Evolutionary conservation across 2,797 vertebrate genomes (phyloP).

Genomic region (Pseudomugil tenellus): DNA sequence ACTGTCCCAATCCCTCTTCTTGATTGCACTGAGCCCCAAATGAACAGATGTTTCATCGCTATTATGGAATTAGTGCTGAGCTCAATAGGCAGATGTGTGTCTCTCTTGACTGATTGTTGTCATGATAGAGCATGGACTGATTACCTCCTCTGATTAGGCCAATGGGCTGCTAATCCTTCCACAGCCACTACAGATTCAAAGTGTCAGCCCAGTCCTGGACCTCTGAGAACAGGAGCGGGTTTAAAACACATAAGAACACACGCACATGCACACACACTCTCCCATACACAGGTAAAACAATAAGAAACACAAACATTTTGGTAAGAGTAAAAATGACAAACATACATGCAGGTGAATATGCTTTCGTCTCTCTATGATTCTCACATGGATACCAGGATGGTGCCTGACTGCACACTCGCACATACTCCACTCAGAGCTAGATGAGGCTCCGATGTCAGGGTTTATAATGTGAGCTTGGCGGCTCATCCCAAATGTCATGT

Average conservation of each 20-base stretch:
- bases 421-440: constrained; percentile 17
- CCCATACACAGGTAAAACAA: not conserved
- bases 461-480: constrained; percentile 68
- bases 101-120: constrained; percentile 77
- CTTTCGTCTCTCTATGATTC: not conserved
- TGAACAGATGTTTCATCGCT: constrained; percentile 86
- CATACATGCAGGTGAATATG: constrained; percentile 15
- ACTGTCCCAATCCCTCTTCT: constrained; percentile 74
- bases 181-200: constrained; percentile 48
- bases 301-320: not conserved
- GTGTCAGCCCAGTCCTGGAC: constrained; percentile 20
- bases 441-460: constrained; percentile 53
- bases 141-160: constrained; percentile 79
- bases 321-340: constrained; percentile 3
- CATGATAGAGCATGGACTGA: constrained; percentile 78
- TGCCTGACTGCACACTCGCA: constrained; percentile 23
- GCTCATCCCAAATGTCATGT: constrained; percentile 79
- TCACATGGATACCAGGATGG: not conserved
- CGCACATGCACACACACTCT: not conserved
- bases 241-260: constrained; percentile 30
- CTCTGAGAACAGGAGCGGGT: constrained; percentile 50
- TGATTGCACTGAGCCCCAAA: constrained; percentile 80
- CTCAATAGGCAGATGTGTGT: constrained; percentile 86
- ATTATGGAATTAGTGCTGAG: constrained; percentile 84
- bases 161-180: constrained; percentile 73